Evolutionary conservation across 2,113 vertebrate species (phyloP), one percentile per base, ranked within the genome.

Genomic region (Talpa occidentalis): DNA sequence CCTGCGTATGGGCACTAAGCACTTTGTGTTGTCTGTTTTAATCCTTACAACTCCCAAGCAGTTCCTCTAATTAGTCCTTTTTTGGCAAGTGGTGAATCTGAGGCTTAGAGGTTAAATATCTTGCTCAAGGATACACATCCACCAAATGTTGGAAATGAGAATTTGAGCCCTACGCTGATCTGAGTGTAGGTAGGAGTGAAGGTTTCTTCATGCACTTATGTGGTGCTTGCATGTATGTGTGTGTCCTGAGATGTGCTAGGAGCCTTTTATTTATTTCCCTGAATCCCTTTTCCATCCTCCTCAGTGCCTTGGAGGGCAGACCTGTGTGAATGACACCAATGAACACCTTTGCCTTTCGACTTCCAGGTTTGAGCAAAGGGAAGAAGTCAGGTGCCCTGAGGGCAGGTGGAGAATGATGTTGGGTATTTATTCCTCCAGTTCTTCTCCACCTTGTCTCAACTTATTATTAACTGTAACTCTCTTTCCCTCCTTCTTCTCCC

Each of bases 401-500:
- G n/a, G 60, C 26, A 44, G 52, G 35, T 80, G 3, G 47, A 73
- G 76, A 64, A n/a, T 32, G 74, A 35, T 60, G 35, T 6, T 78
- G 62, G 42, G 5, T 62, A 12, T 37, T 82, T 40, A 14, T 49
- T 84, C n/a, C 59, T 67, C 3, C 10, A 67, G 1, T 2, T 91
- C 5, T 52, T 88, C 42, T 49, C 28, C 37, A 0, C 30, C 32
- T 3, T 32, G 6, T 30, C 24, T 2, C 5, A 1, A 24, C 30
- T 59, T 35, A 10, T 59, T 56, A 37, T 59, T 56, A 40, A 19
- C 22, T 52, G 0, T 47, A 16, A 22, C 32, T 67, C 6, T 44
- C 8, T 1, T 12, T 7, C 12, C 11, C 5, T 3, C 0, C 15
- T 28, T 24, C 24, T 4, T 59, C 26, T 67, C 28, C 22, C 0